A percentile compares a stretch with the other conserved stretches of the same genome.
These are phyloP conservation scores for Odobenus rosmarus DNA, from an alignment of 2,113 vertebrate species.

Conservation along the genomic window DNA sequence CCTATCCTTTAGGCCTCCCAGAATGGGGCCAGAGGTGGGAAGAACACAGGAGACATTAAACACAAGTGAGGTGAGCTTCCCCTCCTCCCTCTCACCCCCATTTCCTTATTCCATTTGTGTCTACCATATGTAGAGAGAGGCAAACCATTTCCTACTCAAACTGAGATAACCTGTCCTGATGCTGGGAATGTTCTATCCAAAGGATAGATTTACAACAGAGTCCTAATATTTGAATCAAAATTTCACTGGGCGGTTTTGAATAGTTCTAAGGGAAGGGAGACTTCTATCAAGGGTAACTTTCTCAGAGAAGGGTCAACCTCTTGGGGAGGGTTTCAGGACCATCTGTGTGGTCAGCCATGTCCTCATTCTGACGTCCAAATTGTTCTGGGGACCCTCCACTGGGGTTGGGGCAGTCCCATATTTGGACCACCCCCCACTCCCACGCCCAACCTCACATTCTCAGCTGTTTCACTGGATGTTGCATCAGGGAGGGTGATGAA, in stretches of 20 bases:
- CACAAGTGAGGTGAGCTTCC: neutral
- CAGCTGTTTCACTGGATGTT: constrained; percentile 66
- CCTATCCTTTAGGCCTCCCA: neutral
- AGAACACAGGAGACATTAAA: neutral
- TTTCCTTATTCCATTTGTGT: constrained; percentile 2
- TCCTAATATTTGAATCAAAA: constrained; percentile 29
- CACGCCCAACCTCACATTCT: constrained; percentile 66
- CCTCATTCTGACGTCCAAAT: constrained; percentile 73
- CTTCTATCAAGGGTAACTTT: constrained; percentile 21
- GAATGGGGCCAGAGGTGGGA: neutral
- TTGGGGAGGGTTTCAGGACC: constrained; percentile 42
- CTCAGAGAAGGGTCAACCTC: constrained; percentile 43
- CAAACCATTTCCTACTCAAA: constrained; percentile 17
- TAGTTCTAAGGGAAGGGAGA: constrained; percentile 48
- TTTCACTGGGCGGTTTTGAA: constrained; percentile 51
- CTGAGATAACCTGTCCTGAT: neutral
- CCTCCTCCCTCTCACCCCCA: neutral
- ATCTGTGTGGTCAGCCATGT: constrained; percentile 67
- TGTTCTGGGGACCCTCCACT: constrained; percentile 73
- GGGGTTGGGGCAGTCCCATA: constrained; percentile 71
- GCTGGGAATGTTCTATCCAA: constrained; percentile 34
- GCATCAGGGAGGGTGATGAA: constrained; percentile 77
- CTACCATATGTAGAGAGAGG: neutral
- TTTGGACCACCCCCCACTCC: constrained; percentile 69
- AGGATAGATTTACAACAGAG: constrained; percentile 21